phyloP scores from a whole-genome alignment of 2,113 vertebrate genomes.

The Oenanthe oenanthe region DNA sequence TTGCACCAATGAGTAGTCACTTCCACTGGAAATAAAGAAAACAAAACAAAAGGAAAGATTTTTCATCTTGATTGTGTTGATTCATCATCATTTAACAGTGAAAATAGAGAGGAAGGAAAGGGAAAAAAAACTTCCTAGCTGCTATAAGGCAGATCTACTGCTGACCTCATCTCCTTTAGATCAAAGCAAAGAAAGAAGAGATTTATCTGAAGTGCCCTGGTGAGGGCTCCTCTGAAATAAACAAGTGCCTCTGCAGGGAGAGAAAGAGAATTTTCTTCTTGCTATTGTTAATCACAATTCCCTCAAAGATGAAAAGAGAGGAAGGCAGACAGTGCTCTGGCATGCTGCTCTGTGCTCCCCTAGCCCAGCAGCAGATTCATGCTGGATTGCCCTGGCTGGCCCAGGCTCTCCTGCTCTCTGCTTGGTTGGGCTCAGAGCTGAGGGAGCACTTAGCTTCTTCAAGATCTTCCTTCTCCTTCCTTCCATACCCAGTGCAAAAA shows the following conservation, averaged over 20 bases:
- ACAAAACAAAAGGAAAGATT: not conserved
- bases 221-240: not conserved
- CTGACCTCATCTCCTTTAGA: not conserved
- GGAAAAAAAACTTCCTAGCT: not conserved
- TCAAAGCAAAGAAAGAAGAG: not conserved
- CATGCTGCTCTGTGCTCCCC: not conserved
- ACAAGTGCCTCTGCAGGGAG: not conserved
- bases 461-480: not conserved
- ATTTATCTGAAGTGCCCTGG: not conserved
- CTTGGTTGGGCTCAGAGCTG: not conserved
- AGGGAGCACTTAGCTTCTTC: not conserved
- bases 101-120: not conserved
- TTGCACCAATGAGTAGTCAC: not conserved
- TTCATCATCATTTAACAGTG: not conserved
- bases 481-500: not conserved
- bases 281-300: not conserved
- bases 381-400: not conserved
- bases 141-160: not conserved
- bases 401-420: not conserved
- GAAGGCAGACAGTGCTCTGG: not conserved
- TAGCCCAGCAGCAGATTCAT: not conserved
- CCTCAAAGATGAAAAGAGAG: not conserved
- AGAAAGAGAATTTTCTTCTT: not conserved
- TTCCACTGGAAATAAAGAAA: constrained; percentile 4
- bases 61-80: constrained; percentile 3